phyloP scores from a whole-genome alignment of 2,888 invertebrate genomes.

The Metacarcinus magister region DNA sequence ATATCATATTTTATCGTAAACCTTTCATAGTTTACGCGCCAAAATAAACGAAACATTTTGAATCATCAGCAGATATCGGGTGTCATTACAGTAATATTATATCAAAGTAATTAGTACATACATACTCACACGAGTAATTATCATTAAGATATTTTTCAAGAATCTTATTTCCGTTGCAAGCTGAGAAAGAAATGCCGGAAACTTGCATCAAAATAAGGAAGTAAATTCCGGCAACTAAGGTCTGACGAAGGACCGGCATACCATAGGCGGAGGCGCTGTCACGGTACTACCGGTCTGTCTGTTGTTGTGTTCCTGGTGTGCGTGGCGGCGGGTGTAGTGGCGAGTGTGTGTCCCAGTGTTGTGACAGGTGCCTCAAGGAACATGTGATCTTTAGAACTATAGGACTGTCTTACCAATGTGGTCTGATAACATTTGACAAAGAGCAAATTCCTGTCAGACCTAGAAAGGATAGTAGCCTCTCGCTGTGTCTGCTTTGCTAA shows the following conservation, averaged over 20 bases:
- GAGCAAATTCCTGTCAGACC: constrained; percentile 12
- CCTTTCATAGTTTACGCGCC: neutral
- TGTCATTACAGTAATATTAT: neutral
- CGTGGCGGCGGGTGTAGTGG: neutral
- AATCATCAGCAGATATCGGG: neutral
- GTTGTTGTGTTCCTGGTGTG: neutral
- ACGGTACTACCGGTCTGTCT: constrained; percentile 3
- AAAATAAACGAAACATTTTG: neutral
- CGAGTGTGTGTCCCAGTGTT: neutral
- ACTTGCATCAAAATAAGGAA: neutral
- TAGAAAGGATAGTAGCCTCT: neutral
- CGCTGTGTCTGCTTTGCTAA: constrained; percentile 1
- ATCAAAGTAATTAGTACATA: neutral
- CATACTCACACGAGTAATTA: neutral
- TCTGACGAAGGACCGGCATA: neutral
- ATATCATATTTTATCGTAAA: constrained; percentile 7
- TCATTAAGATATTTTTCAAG: neutral
- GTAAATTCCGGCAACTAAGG: neutral
- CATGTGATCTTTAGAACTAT: neutral
- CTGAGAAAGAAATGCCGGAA: neutral
- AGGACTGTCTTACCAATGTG: neutral
- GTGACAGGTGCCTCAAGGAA: neutral
- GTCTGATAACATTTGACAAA: neutral
- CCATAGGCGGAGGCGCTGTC: neutral
- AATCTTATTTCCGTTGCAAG: neutral